Evolutionary conservation across 2,113 vertebrate genomes (phyloP).

Genomic region (Neotragus moschatus): DNA sequence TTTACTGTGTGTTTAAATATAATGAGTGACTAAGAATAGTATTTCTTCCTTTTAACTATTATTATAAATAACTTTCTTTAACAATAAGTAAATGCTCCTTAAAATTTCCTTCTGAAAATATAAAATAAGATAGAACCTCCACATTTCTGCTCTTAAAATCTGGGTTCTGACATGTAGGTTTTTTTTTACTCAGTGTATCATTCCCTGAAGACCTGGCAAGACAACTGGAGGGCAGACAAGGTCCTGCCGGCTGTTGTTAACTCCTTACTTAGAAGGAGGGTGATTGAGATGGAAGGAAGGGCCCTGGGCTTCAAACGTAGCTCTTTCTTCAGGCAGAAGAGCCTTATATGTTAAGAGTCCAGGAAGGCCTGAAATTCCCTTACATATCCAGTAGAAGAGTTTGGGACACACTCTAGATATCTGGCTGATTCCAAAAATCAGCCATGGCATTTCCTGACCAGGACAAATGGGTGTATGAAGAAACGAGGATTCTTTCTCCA

Average conservation of each 20-base stretch:
- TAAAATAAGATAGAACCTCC: neutral
- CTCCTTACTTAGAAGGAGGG: neutral
- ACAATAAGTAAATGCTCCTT: neutral
- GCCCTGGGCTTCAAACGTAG: fast-evolving
- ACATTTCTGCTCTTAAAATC: neutral
- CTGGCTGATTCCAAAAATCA: neutral
- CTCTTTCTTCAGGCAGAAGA: neutral
- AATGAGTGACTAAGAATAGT: neutral
- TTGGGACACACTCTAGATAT: neutral
- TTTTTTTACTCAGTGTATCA: neutral
- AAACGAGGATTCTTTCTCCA: neutral
- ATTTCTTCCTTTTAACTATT: neutral
- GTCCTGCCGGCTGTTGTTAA: neutral
- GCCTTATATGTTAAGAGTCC: neutral
- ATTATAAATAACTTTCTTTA: neutral
- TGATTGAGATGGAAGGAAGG: neutral
- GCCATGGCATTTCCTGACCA: neutral
- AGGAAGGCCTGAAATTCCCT: neutral
- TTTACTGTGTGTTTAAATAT: neutral
- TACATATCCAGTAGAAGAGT: neutral
- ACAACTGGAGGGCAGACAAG: neutral
- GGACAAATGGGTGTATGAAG: neutral
- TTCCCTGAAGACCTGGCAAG: neutral
- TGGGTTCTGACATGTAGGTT: neutral
- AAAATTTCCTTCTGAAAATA: neutral